These are phyloP conservation scores for Sarcophaga variegata DNA, from an alignment of 2,888 invertebrate species.

Conservation along the genomic window DNA sequence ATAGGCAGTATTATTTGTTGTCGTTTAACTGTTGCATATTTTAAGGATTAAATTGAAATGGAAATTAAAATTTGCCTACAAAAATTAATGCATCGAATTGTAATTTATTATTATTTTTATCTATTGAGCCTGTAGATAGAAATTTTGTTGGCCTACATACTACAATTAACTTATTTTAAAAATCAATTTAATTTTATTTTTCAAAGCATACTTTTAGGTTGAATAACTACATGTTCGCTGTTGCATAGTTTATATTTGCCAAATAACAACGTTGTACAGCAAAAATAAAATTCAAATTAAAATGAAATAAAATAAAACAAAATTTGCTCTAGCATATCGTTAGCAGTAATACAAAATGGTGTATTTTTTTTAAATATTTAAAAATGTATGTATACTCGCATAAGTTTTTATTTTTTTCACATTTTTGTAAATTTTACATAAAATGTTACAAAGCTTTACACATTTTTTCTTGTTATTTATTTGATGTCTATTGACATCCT, in stretches of 20 bases:
- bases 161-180: neutral
- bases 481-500: constrained; percentile 1
- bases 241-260: constrained; percentile 20
- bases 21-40: constrained; percentile 8
- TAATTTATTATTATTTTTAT: neutral
- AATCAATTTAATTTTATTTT: constrained; percentile 1
- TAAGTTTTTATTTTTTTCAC: too few relatives aligned
- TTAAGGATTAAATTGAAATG: constrained; percentile 13
- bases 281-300: too few relatives aligned
- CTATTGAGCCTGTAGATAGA: neutral
- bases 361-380: neutral
- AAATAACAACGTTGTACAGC: too few relatives aligned
- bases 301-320: neutral
- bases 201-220: constrained; percentile 27
- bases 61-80: neutral
- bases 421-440: neutral
- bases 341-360: neutral
- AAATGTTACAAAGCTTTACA: neutral
- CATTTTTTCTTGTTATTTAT: neutral
- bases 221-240: neutral
- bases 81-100: neutral
- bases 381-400: neutral
- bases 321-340: neutral
- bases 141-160: constrained; percentile 11
- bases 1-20: neutral